Evolutionary conservation across 2,113 vertebrate genomes (phyloP).

Genomic region (Callipepla californica): DNA sequence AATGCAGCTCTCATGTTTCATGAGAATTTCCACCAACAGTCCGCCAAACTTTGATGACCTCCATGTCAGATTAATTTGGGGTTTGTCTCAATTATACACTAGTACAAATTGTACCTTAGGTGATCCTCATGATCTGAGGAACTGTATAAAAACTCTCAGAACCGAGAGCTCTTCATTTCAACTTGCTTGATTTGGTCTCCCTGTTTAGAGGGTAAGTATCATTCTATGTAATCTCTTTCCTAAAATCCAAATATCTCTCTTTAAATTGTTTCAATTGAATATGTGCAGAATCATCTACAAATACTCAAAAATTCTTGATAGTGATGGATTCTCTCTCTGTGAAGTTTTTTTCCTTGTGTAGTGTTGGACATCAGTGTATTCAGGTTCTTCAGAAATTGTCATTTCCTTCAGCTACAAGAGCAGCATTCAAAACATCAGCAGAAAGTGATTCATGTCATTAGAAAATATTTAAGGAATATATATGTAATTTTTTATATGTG

Average conservation of each 20-base stretch:
- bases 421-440: background rate
- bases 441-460: background rate
- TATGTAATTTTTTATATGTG: background rate
- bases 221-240: background rate
- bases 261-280: background rate
- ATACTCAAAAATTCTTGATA: background rate
- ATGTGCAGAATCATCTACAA: background rate
- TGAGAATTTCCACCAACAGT: background rate
- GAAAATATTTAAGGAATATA: background rate
- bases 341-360: background rate
- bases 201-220: background rate
- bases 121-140: background rate
- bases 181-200: background rate
- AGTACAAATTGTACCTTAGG: constrained; percentile 37
- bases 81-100: constrained; percentile 30
- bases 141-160: constrained; percentile 56
- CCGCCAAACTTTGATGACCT: constrained; percentile 33
- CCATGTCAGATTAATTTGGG: background rate
- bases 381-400: background rate
- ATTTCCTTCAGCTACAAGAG: background rate
- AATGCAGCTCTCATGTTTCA: background rate
- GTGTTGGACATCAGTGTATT: background rate
- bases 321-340: accelerated
- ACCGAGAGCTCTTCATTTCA: background rate
- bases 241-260: background rate